Percentiles rank a stretch among this genome's conserved stretches.
These are phyloP conservation scores for Cyanistes caeruleus DNA, from an alignment of 2,113 vertebrate genomes.

Conservation along the genomic window DNA sequence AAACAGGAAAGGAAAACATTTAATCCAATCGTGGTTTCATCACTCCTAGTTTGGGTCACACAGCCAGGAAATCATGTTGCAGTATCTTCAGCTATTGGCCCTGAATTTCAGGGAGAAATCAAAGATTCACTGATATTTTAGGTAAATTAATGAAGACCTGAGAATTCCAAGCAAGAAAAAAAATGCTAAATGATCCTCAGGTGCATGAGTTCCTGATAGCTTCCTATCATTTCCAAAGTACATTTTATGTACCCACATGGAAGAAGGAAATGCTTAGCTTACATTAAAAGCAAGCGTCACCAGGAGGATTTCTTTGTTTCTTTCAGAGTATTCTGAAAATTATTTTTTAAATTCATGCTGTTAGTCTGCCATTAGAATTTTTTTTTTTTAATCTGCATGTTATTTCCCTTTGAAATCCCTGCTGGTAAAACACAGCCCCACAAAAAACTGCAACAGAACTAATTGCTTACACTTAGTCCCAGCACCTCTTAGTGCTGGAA, in stretches of 20 bases:
- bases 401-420: not conserved
- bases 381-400: not conserved
- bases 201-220: not conserved
- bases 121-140: not conserved
- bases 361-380: not conserved
- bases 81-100: not conserved
- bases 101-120: not conserved
- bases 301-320: not conserved
- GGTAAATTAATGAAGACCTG: not conserved
- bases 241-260: not conserved
- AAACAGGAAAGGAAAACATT: not conserved
- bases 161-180: not conserved
- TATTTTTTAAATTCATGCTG: not conserved
- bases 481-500: not conserved
- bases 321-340: not conserved
- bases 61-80: not conserved
- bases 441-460: not conserved
- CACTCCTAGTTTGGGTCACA: not conserved
- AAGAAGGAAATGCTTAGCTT: not conserved
- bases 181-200: not conserved
- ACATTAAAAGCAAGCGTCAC: not conserved
- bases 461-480: not conserved
- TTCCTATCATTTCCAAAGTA: not conserved
- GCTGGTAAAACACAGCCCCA: not conserved
- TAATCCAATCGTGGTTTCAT: slow-evolving; percentile 2